Percentiles rank a stretch among this genome's conserved stretches.
These are phyloP conservation scores for Phyllotreta striolata DNA, from an alignment of 2,888 invertebrate genomes.

Conservation along the genomic window DNA sequence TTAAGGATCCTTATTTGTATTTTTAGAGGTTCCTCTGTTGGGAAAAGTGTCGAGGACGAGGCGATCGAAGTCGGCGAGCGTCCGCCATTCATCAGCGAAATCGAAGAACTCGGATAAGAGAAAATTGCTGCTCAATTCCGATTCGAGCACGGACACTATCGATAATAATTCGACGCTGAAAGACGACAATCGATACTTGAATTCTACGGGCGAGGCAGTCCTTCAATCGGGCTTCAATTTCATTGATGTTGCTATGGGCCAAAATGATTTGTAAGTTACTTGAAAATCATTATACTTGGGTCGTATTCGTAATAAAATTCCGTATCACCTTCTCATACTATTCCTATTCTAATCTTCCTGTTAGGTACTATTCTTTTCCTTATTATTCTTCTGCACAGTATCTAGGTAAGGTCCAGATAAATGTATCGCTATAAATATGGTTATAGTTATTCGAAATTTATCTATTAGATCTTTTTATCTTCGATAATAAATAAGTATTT, in stretches of 20 bases:
- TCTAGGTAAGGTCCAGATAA: not conserved
- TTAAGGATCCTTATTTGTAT: slow-evolving; percentile 2
- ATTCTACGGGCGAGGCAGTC: slow-evolving; percentile 16
- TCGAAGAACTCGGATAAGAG: slow-evolving; percentile 55
- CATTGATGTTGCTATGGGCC: slow-evolving; percentile 53
- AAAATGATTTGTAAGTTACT: slow-evolving; percentile 51
- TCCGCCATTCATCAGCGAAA: slow-evolving; percentile 54
- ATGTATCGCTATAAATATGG: not conserved
- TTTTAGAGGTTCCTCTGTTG: slow-evolving; percentile 58
- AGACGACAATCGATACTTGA: slow-evolving; percentile 20
- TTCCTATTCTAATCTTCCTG: too few relatives aligned
- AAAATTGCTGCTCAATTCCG: slow-evolving; percentile 52
- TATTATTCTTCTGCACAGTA: not conserved
- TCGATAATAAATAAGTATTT: not conserved
- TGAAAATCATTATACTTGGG: too few relatives aligned
- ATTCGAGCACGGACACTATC: slow-evolving; percentile 57
- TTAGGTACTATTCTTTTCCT: too few relatives aligned
- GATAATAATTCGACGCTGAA: slow-evolving; percentile 26
- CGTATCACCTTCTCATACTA: too few relatives aligned
- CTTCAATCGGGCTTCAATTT: slow-evolving; percentile 49
- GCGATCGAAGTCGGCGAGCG: slow-evolving; percentile 71
- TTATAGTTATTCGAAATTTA: too few relatives aligned
- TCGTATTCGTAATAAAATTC: too few relatives aligned
- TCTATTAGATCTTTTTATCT: not conserved
- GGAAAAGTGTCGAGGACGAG: slow-evolving; percentile 73